A percentile compares a stretch with the other conserved stretches of the same genome.
Conservation (phyloP, 1,140 invertebrate species). For the Aphidius ervi region DNA sequence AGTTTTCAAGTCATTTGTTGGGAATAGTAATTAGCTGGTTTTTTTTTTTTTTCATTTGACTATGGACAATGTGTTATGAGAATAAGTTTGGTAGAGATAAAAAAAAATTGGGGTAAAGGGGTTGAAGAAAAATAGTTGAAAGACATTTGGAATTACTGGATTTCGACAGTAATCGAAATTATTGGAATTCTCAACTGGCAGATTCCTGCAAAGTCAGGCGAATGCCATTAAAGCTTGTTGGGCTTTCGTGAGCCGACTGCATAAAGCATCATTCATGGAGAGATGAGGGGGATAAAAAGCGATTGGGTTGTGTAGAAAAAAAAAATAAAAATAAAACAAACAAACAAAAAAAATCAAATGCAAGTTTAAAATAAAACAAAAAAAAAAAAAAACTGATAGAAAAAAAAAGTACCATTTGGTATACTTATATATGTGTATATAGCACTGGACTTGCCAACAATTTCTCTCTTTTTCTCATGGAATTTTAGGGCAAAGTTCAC, state of each 20-base stretch:
- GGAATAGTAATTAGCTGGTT: no score
- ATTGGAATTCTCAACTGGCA: slow-evolving; percentile 31
- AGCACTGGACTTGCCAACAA: no score
- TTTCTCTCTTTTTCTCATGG: no score
- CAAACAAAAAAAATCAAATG: neutral
- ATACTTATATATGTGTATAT: no score
- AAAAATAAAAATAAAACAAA: neutral
- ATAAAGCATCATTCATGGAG: slow-evolving; percentile 3
- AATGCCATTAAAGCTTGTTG: slow-evolving; percentile 23
- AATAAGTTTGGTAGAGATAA: no score
- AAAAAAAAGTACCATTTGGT: no score
- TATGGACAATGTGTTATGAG: no score
- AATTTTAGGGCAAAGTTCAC: neutral
- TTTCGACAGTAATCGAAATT: slow-evolving; percentile 38
- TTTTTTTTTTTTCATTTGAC: no score
- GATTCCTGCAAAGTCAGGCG: slow-evolving; percentile 22
- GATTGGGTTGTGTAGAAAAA: neutral
- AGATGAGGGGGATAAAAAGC: neutral
- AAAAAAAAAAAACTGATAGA: no score
- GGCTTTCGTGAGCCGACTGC: slow-evolving; percentile 4
- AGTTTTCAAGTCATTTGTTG: no score
- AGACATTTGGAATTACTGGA: slow-evolving; percentile 24
- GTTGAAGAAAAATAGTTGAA: neutral
- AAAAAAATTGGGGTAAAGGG: neutral
- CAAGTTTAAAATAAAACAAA: no score